These are phyloP conservation scores for Sinopyrophorus schimmeli DNA, from an alignment of 2,888 invertebrate genomes.

Conservation along the genomic window DNA sequence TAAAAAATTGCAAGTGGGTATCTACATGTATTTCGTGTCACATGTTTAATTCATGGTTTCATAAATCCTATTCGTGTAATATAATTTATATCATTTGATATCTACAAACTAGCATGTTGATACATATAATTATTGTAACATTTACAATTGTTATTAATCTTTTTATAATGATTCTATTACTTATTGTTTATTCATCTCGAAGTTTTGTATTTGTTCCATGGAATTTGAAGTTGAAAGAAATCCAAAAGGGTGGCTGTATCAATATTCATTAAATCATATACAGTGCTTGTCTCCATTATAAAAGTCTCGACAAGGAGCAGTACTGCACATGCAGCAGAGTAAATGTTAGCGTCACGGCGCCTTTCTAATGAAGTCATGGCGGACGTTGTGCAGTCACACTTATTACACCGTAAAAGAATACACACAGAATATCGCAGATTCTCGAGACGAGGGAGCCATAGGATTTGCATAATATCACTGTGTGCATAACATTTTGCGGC, in stretches of 20 bases:
- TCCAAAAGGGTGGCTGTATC: slow-evolving; percentile 19
- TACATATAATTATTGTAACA: too few species aligned
- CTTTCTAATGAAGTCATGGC: slow-evolving; percentile 33
- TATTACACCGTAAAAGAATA: slow-evolving; percentile 36
- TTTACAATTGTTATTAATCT: too few species aligned
- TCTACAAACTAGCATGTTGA: too few species aligned
- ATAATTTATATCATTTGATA: too few species aligned
- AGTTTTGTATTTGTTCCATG: background rate
- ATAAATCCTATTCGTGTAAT: too few species aligned
- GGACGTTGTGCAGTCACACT: slow-evolving; percentile 31
- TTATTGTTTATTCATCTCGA: too few species aligned
- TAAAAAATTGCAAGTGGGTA: too few species aligned
- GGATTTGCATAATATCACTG: slow-evolving; percentile 40
- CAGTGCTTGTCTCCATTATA: slow-evolving; percentile 21
- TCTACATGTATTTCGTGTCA: too few species aligned
- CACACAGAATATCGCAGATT: slow-evolving; percentile 34
- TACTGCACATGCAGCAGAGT: slow-evolving; percentile 27
- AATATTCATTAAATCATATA: slow-evolving; percentile 19
- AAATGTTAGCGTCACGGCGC: slow-evolving; percentile 19
- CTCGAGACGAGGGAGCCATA: slow-evolving; percentile 34
- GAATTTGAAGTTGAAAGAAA: slow-evolving; percentile 8
- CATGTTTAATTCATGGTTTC: too few species aligned
- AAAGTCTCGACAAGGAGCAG: slow-evolving; percentile 20
- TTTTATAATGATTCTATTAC: too few species aligned
- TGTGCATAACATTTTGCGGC: slow-evolving; percentile 37